Conservation (phyloP, 2,797 vertebrate species). For the Smutsia gigantea region DNA sequence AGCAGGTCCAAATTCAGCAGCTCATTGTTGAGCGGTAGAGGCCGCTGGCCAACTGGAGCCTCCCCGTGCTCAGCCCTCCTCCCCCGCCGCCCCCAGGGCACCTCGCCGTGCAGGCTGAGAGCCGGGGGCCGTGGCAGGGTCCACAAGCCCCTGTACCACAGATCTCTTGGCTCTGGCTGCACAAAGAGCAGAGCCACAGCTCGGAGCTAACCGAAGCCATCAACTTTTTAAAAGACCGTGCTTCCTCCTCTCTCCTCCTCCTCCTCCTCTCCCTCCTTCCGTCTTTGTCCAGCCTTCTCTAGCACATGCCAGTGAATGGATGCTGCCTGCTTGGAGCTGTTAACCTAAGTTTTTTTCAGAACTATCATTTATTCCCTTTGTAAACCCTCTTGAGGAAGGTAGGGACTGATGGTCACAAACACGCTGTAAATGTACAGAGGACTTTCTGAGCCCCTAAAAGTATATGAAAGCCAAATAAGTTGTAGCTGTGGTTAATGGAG, state of each 20-base stretch:
- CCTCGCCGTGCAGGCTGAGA: background rate
- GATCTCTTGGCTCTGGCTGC: background rate
- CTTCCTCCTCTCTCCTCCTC: background rate
- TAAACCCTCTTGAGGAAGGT: background rate
- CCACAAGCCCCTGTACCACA: too few relatives aligned
- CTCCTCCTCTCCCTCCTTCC: background rate
- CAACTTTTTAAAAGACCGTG: background rate
- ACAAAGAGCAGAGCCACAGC: background rate
- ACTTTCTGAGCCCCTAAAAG: background rate
- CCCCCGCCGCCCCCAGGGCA: background rate
- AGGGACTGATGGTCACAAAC: background rate
- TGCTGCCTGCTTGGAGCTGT: background rate
- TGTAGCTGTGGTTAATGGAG: background rate
- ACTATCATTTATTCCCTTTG: background rate
- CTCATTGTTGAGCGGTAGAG: background rate
- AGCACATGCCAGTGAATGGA: background rate
- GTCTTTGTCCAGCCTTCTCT: background rate
- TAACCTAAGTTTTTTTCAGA: background rate
- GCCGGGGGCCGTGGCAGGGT: background rate
- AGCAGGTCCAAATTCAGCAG: conserved; percentile 23
- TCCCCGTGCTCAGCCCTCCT: background rate
- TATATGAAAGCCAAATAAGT: background rate
- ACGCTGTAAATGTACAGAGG: background rate
- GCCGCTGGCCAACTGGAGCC: background rate
- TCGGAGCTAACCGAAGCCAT: background rate